Conservation (phyloP, 1,140 invertebrate genomes). For the Apis florea region DNA sequence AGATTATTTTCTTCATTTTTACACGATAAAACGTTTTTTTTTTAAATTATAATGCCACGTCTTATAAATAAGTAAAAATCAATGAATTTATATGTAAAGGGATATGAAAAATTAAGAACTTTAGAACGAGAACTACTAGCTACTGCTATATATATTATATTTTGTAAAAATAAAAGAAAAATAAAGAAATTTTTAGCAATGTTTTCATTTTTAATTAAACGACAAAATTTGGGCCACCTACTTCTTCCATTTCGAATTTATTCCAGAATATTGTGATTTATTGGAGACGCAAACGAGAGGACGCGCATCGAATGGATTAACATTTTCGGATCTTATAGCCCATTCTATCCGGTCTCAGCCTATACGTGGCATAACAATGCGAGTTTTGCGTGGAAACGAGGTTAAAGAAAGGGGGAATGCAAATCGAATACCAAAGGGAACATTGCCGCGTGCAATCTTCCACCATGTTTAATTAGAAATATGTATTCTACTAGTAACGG, state of each 20-base stretch:
- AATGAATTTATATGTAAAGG: too few relatives aligned
- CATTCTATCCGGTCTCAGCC: slow-evolving; percentile 23
- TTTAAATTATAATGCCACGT: too few relatives aligned
- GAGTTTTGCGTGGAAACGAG: slow-evolving; percentile 55
- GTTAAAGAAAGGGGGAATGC: slow-evolving; percentile 59
- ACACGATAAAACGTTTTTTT: too few relatives aligned
- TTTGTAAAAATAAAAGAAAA: neutral
- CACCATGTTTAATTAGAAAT: too few relatives aligned
- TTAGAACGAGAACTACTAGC: too few relatives aligned
- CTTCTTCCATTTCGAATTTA: slow-evolving; percentile 3
- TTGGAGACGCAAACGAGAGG: slow-evolving; percentile 8
- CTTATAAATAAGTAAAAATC: too few relatives aligned
- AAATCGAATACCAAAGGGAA: slow-evolving; percentile 41
- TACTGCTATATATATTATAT: too few relatives aligned
- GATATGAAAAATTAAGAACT: too few relatives aligned
- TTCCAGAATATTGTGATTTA: slow-evolving; percentile 44
- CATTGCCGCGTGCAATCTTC: neutral
- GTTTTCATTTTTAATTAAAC: neutral
- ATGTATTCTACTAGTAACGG: too few relatives aligned
- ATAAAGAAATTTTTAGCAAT: neutral
- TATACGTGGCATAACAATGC: slow-evolving; percentile 59
- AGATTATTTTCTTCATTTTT: too few relatives aligned
- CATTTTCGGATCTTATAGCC: slow-evolving; percentile 37
- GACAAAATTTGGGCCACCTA: neutral
- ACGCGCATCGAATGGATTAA: slow-evolving; percentile 53